A percentile compares a stretch with the other conserved stretches of the same genome.
Evolutionary conservation across 2,113 vertebrate genomes (phyloP).

Genomic region (Drymodes brunneopygia): DNA sequence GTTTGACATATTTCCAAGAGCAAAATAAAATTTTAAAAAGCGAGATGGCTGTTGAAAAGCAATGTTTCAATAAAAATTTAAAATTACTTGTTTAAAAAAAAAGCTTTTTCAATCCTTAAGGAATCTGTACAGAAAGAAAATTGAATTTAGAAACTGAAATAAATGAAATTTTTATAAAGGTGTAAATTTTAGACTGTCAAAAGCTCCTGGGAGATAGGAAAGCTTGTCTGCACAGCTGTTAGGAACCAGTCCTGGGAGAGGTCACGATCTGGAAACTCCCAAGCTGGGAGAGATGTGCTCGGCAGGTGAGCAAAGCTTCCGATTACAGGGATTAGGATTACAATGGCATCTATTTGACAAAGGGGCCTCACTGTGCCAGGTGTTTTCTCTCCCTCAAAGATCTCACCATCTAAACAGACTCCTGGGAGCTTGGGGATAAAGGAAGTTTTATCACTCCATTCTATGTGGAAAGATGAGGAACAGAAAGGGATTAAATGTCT

Average conservation of each 20-base stretch:
- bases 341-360: background rate
- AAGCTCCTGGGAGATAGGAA: background rate
- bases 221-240: background rate
- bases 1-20: background rate
- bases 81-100: background rate
- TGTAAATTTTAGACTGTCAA: background rate
- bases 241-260: background rate
- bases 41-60: background rate
- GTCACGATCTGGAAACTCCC: background rate
- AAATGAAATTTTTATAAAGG: background rate
- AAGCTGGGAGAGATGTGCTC: background rate
- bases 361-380: background rate
- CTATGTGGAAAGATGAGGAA: background rate
- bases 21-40: background rate
- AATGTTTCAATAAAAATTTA: background rate
- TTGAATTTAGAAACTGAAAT: background rate
- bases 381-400: conserved; percentile 12
- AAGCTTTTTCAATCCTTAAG: background rate
- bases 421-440: background rate
- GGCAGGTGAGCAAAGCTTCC: background rate
- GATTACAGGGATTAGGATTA: background rate
- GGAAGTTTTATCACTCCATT: background rate
- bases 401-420: background rate
- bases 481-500: background rate
- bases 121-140: background rate